Base-by-base conservation (phyloP, 1,140 invertebrate species). In the Macrobrachium rosenbergii region DNA sequence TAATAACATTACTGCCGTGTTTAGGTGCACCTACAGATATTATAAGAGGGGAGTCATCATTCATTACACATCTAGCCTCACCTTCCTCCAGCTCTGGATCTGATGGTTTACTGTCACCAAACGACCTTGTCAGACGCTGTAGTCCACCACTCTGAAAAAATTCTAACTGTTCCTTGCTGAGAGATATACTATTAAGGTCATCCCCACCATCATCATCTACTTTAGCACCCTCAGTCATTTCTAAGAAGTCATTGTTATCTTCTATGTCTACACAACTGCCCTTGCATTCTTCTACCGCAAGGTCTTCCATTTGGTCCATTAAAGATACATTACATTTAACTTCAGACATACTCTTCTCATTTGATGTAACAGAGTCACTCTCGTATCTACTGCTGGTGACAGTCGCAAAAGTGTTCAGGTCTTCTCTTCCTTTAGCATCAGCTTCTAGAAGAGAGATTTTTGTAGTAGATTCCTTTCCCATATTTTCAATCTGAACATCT, bases 131-230 rank as follows among this genome's bases (percentile, higher is more conserved):
- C 52, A 81, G 45, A 28, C 64, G 77, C 52, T 72, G 84, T 28
- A 81, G 84, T 72, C 84, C 84, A n/a, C 84, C 77, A 80, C 67
- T 72, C 77, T 86, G 84, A 86, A 86, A 86, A 86, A 81, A 86
- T 19, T 45, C 45, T 23, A 86, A 73, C 52, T 80, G 84, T 75
- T 81, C 84, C 23, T 80, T 75, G 58, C 52, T 86, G 23, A 86
- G 63, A 14, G 10, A 12, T 17, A 45, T 63, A 3, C 23, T 63
- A 78, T 14, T 14, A 28, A 43, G 67, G 52, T 59, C 43, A 28
- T 28, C 19, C 16, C n/a, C 59, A 58, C 23, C 60, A n/a, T 60
- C 63, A 45, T 69, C 62, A 59, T 5, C 8, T 19, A 11, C 21
- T 59, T 21, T 79, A 73, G 67, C 83, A 19, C 43, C 58, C 52